Evolutionary conservation across 2,888 invertebrate species (phyloP).

Genomic region (Anticlea derivata): DNA sequence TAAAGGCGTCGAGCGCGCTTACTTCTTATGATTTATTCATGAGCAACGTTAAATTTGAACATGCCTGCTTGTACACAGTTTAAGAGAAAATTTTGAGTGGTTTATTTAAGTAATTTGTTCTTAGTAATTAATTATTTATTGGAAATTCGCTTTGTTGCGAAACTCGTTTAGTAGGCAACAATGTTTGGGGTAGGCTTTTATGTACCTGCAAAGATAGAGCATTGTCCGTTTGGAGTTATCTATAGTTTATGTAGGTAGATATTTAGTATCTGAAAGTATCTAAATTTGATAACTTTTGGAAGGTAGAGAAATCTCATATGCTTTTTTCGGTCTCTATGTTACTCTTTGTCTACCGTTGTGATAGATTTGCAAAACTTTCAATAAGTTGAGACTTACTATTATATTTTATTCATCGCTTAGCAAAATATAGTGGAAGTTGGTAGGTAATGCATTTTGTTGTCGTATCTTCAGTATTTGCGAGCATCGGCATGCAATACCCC

Average conservation of each 20-base stretch:
- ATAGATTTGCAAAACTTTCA: constrained; percentile 1
- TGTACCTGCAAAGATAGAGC: too few species aligned
- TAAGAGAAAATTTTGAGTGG: constrained; percentile 62
- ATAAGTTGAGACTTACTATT: too few species aligned
- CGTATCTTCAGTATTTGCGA: constrained; percentile 48
- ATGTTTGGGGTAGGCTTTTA: not conserved
- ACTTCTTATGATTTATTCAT: constrained; percentile 83
- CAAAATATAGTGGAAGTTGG: constrained; percentile 18
- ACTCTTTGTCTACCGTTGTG: not conserved
- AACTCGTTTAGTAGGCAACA: constrained; percentile 2
- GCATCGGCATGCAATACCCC: constrained; percentile 48
- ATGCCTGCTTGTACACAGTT: constrained; percentile 63
- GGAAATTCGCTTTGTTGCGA: constrained; percentile 34
- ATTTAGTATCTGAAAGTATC: too few species aligned
- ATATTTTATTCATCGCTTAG: constrained; percentile 12
- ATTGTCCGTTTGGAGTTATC: not conserved
- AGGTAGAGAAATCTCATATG: too few species aligned
- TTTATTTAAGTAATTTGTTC: constrained; percentile 73
- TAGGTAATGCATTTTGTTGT: constrained; percentile 46
- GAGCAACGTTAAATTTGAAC: constrained; percentile 79
- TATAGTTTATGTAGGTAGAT: too few species aligned
- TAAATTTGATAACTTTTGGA: too few species aligned
- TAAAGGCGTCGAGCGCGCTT: constrained; percentile 76
- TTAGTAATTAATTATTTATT: constrained; percentile 40
- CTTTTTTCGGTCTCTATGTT: too few species aligned